These are phyloP conservation scores for Zaprionus camerounensis DNA, from an alignment of 1,140 invertebrate species.

Conservation along the genomic window DNA sequence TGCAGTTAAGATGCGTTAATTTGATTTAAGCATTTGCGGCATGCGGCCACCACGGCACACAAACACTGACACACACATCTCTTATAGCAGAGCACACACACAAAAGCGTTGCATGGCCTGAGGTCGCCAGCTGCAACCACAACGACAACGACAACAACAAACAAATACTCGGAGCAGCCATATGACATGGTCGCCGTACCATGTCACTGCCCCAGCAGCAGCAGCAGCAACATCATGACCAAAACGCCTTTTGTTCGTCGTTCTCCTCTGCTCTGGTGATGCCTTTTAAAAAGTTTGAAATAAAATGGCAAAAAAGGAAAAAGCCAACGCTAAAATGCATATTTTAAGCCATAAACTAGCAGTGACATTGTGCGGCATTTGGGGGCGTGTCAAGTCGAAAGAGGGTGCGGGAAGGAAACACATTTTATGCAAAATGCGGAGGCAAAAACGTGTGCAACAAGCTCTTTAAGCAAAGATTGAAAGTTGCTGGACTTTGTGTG, in stretches of 20 bases:
- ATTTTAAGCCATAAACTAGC: slow-evolving; percentile 40
- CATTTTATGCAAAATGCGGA: slow-evolving; percentile 10
- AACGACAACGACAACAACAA: slow-evolving; percentile 15
- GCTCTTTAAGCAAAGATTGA: background rate
- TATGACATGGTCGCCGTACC: slow-evolving; percentile 52
- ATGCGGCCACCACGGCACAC: slow-evolving; percentile 37
- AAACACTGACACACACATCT: slow-evolving; percentile 4
- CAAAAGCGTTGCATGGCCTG: slow-evolving; percentile 26
- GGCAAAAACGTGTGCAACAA: background rate
- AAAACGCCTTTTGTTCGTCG: slow-evolving; percentile 45
- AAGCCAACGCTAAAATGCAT: slow-evolving; percentile 37
- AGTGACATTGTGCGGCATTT: background rate
- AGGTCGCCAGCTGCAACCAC: slow-evolving; percentile 34
- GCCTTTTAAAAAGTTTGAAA: slow-evolving; percentile 29
- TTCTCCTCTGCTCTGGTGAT: slow-evolving; percentile 12
- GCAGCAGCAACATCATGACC: slow-evolving; percentile 8
- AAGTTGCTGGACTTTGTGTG: background rate
- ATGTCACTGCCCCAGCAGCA: slow-evolving; percentile 26
- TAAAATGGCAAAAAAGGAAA: slow-evolving; percentile 22
- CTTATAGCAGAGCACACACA: slow-evolving; percentile 29
- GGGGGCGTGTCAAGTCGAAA: slow-evolving; percentile 5
- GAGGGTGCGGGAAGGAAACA: slow-evolving; percentile 4
- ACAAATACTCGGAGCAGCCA: slow-evolving; percentile 16
- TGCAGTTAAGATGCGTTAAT: slow-evolving; percentile 68
- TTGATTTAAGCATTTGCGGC: slow-evolving; percentile 73